Percentiles rank a stretch among this genome's conserved stretches.
Evolutionary conservation across 2,113 vertebrate species (phyloP).

Genomic region (Zosterops hypoxanthus): DNA sequence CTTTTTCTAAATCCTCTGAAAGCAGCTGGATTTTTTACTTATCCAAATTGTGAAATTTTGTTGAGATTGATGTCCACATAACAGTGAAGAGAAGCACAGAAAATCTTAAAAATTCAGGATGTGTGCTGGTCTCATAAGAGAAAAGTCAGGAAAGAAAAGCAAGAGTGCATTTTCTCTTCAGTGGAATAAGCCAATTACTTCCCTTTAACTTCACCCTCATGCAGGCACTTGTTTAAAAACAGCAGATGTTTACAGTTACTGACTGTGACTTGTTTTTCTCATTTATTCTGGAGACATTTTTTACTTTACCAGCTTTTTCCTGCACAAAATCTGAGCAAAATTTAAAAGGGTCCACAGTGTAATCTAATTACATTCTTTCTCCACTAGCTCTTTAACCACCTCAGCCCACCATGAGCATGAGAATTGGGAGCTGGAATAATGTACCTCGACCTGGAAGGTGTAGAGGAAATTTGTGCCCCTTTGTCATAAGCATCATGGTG

Average conservation of each 20-base stretch:
- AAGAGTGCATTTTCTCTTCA: not conserved
- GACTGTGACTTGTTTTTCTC: not conserved
- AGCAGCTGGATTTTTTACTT: slow-evolving; percentile 38
- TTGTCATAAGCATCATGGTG: accelerated
- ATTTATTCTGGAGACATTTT: not conserved
- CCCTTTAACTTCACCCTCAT: slow-evolving; percentile 3
- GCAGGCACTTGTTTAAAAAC: slow-evolving; percentile 24
- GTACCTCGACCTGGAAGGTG: not conserved
- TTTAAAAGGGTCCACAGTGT: not conserved
- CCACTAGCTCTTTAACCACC: not conserved
- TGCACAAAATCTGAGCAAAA: not conserved
- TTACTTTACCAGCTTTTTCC: not conserved
- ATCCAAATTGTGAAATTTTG: slow-evolving; percentile 21
- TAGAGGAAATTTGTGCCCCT: not conserved
- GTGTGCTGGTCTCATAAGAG: not conserved
- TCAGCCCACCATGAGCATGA: not conserved
- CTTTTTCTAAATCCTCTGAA: slow-evolving; percentile 54
- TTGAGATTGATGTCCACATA: not conserved
- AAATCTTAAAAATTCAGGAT: not conserved
- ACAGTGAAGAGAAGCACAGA: not conserved
- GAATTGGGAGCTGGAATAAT: not conserved
- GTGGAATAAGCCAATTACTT: slow-evolving; percentile 1
- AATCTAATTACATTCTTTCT: not conserved
- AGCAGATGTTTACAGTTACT: slow-evolving; percentile 29
- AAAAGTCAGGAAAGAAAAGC: not conserved